phyloP scores from a whole-genome alignment of 2,888 invertebrate genomes.

The Neria commutata region DNA sequence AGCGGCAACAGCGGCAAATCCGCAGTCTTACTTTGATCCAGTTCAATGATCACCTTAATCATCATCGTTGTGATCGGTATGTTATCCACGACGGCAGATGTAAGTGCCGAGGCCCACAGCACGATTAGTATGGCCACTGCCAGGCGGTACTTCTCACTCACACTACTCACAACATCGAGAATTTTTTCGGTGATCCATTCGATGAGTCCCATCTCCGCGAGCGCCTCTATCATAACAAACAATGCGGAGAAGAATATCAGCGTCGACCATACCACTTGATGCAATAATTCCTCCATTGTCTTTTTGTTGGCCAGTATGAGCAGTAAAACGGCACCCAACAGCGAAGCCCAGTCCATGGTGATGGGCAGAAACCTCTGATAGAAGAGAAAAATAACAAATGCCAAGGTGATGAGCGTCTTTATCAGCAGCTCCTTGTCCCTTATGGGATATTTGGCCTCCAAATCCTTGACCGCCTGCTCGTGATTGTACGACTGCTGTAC shows the following conservation, averaged over 20 bases:
- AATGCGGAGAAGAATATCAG: slow-evolving; percentile 87
- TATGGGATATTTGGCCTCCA: slow-evolving; percentile 76
- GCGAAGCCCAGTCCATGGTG: slow-evolving; percentile 83
- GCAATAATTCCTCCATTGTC: slow-evolving; percentile 79
- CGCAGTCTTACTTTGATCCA: slow-evolving; percentile 71
- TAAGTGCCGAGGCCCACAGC: slow-evolving; percentile 80
- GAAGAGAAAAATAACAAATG: slow-evolving; percentile 76
- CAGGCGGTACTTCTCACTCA: slow-evolving; percentile 68
- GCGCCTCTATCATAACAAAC: slow-evolving; percentile 88
- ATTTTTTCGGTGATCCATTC: slow-evolving; percentile 77
- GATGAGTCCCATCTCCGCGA: slow-evolving; percentile 79
- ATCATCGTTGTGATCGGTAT: slow-evolving; percentile 92
- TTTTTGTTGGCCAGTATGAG: slow-evolving; percentile 77
- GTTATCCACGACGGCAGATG: slow-evolving; percentile 89
- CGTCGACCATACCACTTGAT: slow-evolving; percentile 88
- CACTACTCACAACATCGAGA: slow-evolving; percentile 69
- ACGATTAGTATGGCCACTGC: slow-evolving; percentile 77
- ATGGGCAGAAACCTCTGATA: slow-evolving; percentile 81
- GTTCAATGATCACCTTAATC: slow-evolving; percentile 75
- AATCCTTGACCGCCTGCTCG: slow-evolving; percentile 64
- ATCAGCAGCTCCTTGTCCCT: slow-evolving; percentile 73
- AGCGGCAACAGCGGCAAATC: slow-evolving; percentile 78
- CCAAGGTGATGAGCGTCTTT: slow-evolving; percentile 74
- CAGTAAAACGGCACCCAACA: slow-evolving; percentile 79
- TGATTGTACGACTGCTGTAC: slow-evolving; percentile 65